Evolutionary conservation across 2,113 vertebrate genomes (phyloP), one percentile per base, ranked within the genome.

Genomic region (Xenopus borealis): DNA sequence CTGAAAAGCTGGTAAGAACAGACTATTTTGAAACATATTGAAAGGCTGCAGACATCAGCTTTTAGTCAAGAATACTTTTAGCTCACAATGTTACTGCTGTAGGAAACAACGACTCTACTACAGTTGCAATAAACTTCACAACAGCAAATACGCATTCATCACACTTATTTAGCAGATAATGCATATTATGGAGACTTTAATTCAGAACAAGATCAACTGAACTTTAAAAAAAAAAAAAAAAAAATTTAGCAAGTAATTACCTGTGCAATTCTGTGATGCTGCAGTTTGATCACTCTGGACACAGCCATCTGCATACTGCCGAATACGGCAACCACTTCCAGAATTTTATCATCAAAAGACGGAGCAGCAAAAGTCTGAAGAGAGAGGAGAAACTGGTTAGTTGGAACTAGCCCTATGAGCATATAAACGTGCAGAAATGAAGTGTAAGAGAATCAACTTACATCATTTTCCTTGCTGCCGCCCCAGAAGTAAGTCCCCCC

Each of bases 221-320:
- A 27, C 23, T n/a, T n/a, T n/a, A n/a, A n/a, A n/a, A n/a, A n/a
- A n/a, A n/a, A n/a, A n/a, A n/a, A n/a, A n/a, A n/a, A n/a, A n/a
- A n/a, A n/a, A 6, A 50, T 14, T 50, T 3, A 14, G 4, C 13
- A 16, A 50, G 14, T 12, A 6, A 40, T 27, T 88, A 99, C 96
- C 95, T 99, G 97, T 18, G 97, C 95, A 13, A 98, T 98, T 33
- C 95, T 94, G 73, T 99, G 97, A 80, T 99, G 96, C 79, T 99
- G 97, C 44, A 99, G 89, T 78, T 94, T 97, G 79, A 99, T 98
- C 63, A 99, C 97, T 8, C 97, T 87, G 1, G 96, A 98, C 52
- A 99, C 95, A 0, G 96, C 97, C 96, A 99, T 98, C 89, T 99
- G 97, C 95, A 99, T 99, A 83, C 96, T 97, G 69, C 97, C 96